phyloP scores from a whole-genome alignment of 2,797 vertebrate genomes.

The Arnoldichthys spilopterus region DNA sequence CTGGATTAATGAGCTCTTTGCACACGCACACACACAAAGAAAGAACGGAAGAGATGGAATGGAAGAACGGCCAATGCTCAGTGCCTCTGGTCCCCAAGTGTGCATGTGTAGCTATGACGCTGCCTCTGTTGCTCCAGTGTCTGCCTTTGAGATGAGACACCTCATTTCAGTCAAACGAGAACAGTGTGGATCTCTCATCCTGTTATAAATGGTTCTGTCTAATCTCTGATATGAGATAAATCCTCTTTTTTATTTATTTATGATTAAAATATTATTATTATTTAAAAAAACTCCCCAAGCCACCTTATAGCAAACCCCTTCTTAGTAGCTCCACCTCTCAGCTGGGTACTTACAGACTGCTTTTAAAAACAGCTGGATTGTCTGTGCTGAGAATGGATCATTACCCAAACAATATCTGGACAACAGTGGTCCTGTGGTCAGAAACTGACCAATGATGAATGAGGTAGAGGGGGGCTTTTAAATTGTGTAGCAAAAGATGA shows the following conservation, averaged over 20 bases:
- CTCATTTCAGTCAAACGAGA: not conserved
- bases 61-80: not conserved
- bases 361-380: not conserved
- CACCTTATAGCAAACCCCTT: not conserved
- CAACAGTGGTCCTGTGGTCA: too few relatives aligned
- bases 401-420: too few relatives aligned
- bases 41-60: too few relatives aligned
- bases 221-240: not conserved
- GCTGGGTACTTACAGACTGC: too few relatives aligned
- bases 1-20: conserved; percentile 23
- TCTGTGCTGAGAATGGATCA: too few relatives aligned
- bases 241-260: not conserved
- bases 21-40: not conserved
- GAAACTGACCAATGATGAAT: not conserved
- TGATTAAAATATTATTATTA: too few relatives aligned
- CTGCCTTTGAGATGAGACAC: not conserved
- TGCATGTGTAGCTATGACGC: not conserved
- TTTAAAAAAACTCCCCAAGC: not conserved
- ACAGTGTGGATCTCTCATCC: not conserved
- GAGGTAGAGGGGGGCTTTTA: not conserved
- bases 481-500: not conserved
- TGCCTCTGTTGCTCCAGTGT: not conserved
- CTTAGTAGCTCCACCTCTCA: not conserved
- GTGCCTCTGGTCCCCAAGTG: not conserved
- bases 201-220: not conserved